Conservation (phyloP, 2,797 vertebrate species). For the Lophius americanus region DNA sequence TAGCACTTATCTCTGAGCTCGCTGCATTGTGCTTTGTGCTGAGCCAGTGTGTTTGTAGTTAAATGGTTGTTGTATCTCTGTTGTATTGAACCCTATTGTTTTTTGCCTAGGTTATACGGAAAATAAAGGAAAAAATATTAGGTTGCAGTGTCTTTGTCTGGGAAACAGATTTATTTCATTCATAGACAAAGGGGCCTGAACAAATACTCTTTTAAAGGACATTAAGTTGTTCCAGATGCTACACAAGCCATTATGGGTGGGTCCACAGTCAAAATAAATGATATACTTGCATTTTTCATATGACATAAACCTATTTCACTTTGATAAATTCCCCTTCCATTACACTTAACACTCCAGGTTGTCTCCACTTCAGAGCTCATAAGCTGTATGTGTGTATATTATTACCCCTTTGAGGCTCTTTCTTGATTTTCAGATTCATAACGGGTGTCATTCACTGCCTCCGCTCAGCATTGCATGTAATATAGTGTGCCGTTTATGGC, state of each 20-base stretch:
- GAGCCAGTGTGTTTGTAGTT: no score
- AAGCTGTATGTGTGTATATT: conserved; percentile 17
- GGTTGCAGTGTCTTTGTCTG: conserved; percentile 25
- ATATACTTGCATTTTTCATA: conserved; percentile 1
- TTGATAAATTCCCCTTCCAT: conserved; percentile 35
- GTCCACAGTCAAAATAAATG: conserved; percentile 15
- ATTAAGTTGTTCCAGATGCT: conserved; percentile 7
- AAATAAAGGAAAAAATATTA: conserved; percentile 32
- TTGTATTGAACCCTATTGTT: no score
- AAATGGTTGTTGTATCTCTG: no score
- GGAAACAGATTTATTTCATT: conserved; percentile 25
- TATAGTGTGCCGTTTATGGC: conserved; percentile 57
- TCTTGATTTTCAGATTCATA: conserved; percentile 48
- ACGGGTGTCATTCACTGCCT: conserved; percentile 43
- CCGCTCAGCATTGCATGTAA: conserved; percentile 52
- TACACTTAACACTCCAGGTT: conserved; percentile 22
- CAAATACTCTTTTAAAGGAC: conserved; percentile 5
- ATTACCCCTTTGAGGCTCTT: conserved; percentile 24
- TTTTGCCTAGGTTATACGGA: background rate
- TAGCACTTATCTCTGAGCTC: no score
- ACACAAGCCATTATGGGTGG: conserved; percentile 10
- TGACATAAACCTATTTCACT: conserved; percentile 27
- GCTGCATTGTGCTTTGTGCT: no score
- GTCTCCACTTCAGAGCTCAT: conserved; percentile 21
- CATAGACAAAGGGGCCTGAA: background rate